A percentile compares a stretch with the other conserved stretches of the same genome.
Conservation (phyloP, 2,888 invertebrate species). For the Serrognathus titanus region DNA sequence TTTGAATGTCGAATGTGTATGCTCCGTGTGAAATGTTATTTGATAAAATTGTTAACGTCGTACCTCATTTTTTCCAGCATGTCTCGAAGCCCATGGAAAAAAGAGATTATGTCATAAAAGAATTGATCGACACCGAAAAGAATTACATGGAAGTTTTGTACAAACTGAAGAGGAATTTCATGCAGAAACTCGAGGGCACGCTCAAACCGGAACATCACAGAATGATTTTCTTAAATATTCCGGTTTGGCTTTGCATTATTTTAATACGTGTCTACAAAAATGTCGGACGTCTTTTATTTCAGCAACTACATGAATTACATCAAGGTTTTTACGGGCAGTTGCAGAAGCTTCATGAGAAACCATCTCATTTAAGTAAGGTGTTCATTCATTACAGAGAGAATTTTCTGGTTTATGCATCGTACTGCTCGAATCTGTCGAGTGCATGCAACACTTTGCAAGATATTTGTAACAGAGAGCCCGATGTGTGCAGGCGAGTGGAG, state of each 20-base stretch:
- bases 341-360: conserved; percentile 65
- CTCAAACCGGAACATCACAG: conserved; percentile 73
- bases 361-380: conserved; percentile 68
- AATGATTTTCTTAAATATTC: conserved; percentile 85
- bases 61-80: neutral
- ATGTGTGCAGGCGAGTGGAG: conserved; percentile 63
- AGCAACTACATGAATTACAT: conserved; percentile 86
- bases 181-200: conserved; percentile 65
- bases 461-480: conserved; percentile 63
- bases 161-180: conserved; percentile 77
- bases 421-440: conserved; percentile 88
- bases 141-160: conserved; percentile 93
- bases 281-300: conserved; percentile 10
- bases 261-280: neutral
- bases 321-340: conserved; percentile 79
- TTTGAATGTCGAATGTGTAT: neutral
- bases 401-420: conserved; percentile 91
- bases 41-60: neutral
- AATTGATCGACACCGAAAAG: conserved; percentile 93
- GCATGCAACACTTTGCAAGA: conserved; percentile 86
- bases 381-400: conserved; percentile 89
- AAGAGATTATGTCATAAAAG: conserved; percentile 88
- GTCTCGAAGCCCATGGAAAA: conserved; percentile 61
- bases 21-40: too few species aligned
- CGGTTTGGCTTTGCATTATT: conserved; percentile 52